A percentile compares a stretch with the other conserved stretches of the same genome.
phyloP scores from a whole-genome alignment of 2,888 invertebrate species.

The Lapara coniferarum region DNA sequence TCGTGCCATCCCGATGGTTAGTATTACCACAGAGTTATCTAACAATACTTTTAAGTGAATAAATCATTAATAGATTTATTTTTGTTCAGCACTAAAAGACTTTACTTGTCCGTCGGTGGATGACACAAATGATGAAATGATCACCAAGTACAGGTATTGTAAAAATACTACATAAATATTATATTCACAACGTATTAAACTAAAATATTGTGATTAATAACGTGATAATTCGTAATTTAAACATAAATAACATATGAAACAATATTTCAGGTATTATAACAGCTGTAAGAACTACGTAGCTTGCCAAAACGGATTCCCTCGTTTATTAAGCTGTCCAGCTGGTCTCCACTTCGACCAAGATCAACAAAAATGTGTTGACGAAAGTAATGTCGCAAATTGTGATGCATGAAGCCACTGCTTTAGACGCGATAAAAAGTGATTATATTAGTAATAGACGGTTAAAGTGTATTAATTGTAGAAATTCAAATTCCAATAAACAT shows the following conservation, averaged over 20 bases:
- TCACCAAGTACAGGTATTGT: conserved; percentile 56
- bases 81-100: conserved; percentile 50
- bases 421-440: neutral
- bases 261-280: conserved; percentile 49
- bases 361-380: conserved; percentile 53
- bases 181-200: too few relatives aligned
- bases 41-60: too few relatives aligned
- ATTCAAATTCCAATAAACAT: too few relatives aligned
- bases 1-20: conserved; percentile 59
- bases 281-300: conserved; percentile 62
- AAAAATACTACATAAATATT: neutral
- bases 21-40: conserved; percentile 16
- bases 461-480: neutral
- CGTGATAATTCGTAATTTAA: too few relatives aligned
- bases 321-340: conserved; percentile 60
- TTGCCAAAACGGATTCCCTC: conserved; percentile 60
- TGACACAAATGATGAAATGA: conserved; percentile 35
- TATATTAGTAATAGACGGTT: neutral
- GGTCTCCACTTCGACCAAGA: conserved; percentile 58
- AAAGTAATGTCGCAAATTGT: conserved; percentile 35
- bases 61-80: neutral
- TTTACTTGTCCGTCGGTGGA: conserved; percentile 55
- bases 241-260: neutral
- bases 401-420: neutral
- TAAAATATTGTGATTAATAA: too few relatives aligned